Evolutionary conservation across 1,140 invertebrate species (phyloP).

Genomic region (Drosophila aff.): DNA sequence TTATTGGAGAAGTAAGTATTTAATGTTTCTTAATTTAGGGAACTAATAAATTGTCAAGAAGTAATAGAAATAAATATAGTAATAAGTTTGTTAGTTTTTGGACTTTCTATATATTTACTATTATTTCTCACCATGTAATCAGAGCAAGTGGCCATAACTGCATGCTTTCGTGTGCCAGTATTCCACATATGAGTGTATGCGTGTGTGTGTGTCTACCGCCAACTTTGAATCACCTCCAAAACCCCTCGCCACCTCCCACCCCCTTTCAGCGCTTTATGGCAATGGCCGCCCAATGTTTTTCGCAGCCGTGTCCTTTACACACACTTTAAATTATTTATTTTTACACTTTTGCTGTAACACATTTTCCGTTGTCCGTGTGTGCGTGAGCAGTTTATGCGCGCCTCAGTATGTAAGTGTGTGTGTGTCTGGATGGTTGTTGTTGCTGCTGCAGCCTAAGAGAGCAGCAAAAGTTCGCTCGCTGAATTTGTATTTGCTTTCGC

Average conservation of each 20-base stretch:
- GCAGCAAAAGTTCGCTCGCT: constrained; percentile 39
- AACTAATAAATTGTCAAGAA: background rate
- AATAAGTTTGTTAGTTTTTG: too few relatives aligned
- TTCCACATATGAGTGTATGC: background rate
- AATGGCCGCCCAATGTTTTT: constrained; percentile 60
- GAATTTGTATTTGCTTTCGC: constrained; percentile 62
- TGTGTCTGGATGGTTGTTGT: constrained; percentile 19
- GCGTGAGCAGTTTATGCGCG: constrained; percentile 31
- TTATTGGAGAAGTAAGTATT: background rate
- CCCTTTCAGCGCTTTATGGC: constrained; percentile 63
- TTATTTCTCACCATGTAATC: constrained; percentile 8
- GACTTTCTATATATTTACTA: background rate
- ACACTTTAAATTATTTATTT: constrained; percentile 84
- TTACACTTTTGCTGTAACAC: constrained; percentile 82
- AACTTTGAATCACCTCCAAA: constrained; percentile 65
- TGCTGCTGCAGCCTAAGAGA: constrained; percentile 38
- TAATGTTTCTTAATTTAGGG: background rate
- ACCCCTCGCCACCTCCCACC: constrained; percentile 35
- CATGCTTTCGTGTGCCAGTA: constrained; percentile 14
- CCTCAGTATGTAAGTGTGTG: constrained; percentile 2
- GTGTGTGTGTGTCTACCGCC: constrained; percentile 34
- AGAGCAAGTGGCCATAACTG: constrained; percentile 37
- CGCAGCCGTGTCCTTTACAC: constrained; percentile 80
- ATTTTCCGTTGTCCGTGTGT: constrained; percentile 50
- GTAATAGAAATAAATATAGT: background rate